These are phyloP conservation scores for Sipha flava DNA, from an alignment of 1,140 invertebrate species.

Conservation along the genomic window DNA sequence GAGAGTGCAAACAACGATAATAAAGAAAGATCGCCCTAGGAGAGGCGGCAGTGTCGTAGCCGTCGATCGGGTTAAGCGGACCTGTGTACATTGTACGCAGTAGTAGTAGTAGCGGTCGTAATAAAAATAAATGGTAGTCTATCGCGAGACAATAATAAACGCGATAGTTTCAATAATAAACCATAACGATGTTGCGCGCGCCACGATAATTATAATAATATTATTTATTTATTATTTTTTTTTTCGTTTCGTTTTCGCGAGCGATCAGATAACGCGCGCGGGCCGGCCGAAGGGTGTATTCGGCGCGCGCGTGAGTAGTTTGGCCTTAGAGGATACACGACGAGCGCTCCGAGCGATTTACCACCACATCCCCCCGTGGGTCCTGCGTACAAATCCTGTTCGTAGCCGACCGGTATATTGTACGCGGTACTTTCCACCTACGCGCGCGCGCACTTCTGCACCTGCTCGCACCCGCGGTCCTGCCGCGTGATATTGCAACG, in stretches of 20 bases:
- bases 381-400: conserved; percentile 9
- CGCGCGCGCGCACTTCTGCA: no score
- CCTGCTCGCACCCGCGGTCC: no score
- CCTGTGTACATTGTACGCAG: neutral
- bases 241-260: neutral
- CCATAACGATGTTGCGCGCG: neutral
- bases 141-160: conserved; percentile 19
- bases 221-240: neutral
- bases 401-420: no score
- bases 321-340: conserved; percentile 23
- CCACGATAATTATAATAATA: neutral
- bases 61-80: conserved; percentile 1
- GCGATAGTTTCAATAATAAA: neutral
- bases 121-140: neutral
- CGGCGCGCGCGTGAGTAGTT: conserved; percentile 21
- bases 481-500: no score
- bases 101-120: neutral
- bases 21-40: conserved; percentile 7
- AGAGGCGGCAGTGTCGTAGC: neutral
- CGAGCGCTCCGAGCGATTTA: neutral
- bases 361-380: conserved; percentile 14
- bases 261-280: conserved; percentile 27
- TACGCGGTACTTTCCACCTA: no score
- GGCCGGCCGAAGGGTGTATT: conserved; percentile 27
- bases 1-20: neutral